Conservation (phyloP, 2,113 vertebrate genomes). For the Synodontis membranacea region DNA sequence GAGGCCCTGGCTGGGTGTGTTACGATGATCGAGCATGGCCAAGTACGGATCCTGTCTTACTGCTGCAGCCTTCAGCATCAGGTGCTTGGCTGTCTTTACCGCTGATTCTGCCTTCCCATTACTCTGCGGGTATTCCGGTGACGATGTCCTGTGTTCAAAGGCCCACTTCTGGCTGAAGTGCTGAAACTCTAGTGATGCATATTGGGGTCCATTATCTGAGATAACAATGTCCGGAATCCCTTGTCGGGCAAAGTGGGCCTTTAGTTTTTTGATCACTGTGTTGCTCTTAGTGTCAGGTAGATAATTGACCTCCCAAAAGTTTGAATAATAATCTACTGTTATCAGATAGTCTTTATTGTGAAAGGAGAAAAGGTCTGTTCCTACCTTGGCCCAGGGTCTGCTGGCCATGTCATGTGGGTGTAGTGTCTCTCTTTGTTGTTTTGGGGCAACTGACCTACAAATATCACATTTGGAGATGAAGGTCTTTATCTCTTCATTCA, state of each 20-base stretch:
- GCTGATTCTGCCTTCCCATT: constrained; percentile 18
- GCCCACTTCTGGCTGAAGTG: too few species aligned
- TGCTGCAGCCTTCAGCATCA: background rate
- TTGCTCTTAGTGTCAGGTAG: constrained; percentile 14
- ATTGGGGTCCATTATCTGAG: too few species aligned
- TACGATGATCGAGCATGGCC: background rate
- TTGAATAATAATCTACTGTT: constrained; percentile 36
- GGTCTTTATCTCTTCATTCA: constrained; percentile 43
- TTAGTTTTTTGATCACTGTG: constrained; percentile 13
- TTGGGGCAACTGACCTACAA: constrained; percentile 26
- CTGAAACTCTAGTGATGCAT: too few species aligned
- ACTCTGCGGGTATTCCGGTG: constrained; percentile 1
- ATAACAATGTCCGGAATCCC: constrained; percentile 34
- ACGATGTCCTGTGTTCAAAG: too few species aligned
- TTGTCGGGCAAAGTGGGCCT: constrained; percentile 29
- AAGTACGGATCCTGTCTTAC: constrained; percentile 24
- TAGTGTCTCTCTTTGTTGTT: constrained; percentile 34
- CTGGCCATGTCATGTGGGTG: constrained; percentile 21
- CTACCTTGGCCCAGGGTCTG: constrained; percentile 43
- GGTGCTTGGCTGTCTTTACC: background rate
- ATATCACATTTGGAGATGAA: constrained; percentile 33
- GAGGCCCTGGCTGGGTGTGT: constrained; percentile 21
- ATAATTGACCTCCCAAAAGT: constrained; percentile 36
- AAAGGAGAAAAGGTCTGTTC: constrained; percentile 34
- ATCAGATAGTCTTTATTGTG: constrained; percentile 28